These are phyloP conservation scores for Drosophila lacteicornis DNA, from an alignment of 1,140 invertebrate species.

Conservation along the genomic window DNA sequence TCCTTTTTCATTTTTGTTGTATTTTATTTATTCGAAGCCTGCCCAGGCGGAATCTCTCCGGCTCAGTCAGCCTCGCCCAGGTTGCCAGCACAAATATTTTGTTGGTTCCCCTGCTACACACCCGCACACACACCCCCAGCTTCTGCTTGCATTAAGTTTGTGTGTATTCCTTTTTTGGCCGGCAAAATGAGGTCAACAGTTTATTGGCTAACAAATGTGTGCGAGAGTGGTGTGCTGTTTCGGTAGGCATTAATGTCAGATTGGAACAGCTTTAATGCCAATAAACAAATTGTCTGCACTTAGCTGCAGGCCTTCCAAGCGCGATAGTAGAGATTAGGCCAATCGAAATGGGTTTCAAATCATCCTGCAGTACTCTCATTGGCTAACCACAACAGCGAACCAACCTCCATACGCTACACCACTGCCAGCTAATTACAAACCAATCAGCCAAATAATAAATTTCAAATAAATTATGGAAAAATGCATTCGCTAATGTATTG, in stretches of 20 bases:
- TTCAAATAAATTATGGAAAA: constrained; percentile 58
- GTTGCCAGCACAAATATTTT: constrained; percentile 66
- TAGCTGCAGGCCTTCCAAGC: constrained; percentile 24
- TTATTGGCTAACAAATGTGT: constrained; percentile 71
- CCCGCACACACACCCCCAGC: not conserved
- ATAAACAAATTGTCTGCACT: constrained; percentile 36
- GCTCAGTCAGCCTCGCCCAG: constrained; percentile 31
- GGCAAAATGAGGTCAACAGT: constrained; percentile 79
- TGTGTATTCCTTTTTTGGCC: constrained; percentile 41
- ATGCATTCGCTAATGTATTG: constrained; percentile 19
- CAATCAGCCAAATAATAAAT: constrained; percentile 52
- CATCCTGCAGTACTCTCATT: constrained; percentile 23
- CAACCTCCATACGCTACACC: not conserved
- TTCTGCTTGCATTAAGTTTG: constrained; percentile 55
- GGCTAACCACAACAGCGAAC: constrained; percentile 19
- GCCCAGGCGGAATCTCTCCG: constrained; percentile 56
- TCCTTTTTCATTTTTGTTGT: constrained; percentile 27
- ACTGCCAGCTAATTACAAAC: constrained; percentile 29
- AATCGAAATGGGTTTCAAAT: constrained; percentile 32
- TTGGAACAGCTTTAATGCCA: constrained; percentile 30
- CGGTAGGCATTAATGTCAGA: constrained; percentile 42
- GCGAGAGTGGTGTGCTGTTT: constrained; percentile 10
- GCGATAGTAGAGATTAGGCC: constrained; percentile 17
- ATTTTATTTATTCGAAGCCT: constrained; percentile 49
- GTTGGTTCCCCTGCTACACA: constrained; percentile 23